phyloP scores from a whole-genome alignment of 1,140 invertebrate genomes.

The Aradophagus sp. region DNA sequence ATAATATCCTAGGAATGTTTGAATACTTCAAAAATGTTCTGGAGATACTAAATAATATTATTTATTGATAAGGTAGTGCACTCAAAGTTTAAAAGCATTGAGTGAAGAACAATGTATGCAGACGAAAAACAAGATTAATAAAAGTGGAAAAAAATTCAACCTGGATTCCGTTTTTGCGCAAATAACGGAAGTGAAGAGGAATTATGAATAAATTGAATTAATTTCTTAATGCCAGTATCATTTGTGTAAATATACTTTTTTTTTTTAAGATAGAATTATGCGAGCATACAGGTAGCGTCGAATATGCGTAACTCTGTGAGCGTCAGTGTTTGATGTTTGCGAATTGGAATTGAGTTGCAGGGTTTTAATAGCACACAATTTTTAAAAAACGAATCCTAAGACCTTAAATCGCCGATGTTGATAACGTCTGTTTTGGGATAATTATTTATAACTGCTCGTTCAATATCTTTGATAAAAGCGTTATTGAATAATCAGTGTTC shows the following conservation, averaged over 20 bases:
- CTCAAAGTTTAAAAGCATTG: slow-evolving; percentile 15
- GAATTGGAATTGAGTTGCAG: slow-evolving; percentile 23
- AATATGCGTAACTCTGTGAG: slow-evolving; percentile 42
- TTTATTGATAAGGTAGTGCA: too few species aligned
- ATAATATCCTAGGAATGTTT: too few species aligned
- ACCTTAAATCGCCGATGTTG: not conserved
- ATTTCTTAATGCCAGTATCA: slow-evolving; percentile 53
- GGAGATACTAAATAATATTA: too few species aligned
- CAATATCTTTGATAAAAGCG: too few species aligned
- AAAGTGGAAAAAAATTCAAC: too few species aligned
- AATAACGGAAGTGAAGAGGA: slow-evolving; percentile 4
- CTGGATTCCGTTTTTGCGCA: slow-evolving; percentile 15
- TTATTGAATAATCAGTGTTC: too few species aligned
- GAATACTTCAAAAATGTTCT: too few species aligned
- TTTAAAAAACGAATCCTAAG: slow-evolving; percentile 26
- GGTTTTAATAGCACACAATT: slow-evolving; percentile 12
- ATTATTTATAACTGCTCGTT: too few species aligned
- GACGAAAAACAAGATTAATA: too few species aligned
- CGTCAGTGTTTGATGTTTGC: slow-evolving; percentile 40
- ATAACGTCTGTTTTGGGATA: not conserved
- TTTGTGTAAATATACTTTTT: slow-evolving; percentile 55
- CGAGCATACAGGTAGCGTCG: slow-evolving; percentile 39
- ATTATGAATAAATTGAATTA: slow-evolving; percentile 8
- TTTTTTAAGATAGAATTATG: slow-evolving; percentile 48
- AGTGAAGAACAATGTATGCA: too few species aligned